Evolutionary conservation across 2,113 vertebrate species (phyloP).

Genomic region (Xyrauchen texanus): DNA sequence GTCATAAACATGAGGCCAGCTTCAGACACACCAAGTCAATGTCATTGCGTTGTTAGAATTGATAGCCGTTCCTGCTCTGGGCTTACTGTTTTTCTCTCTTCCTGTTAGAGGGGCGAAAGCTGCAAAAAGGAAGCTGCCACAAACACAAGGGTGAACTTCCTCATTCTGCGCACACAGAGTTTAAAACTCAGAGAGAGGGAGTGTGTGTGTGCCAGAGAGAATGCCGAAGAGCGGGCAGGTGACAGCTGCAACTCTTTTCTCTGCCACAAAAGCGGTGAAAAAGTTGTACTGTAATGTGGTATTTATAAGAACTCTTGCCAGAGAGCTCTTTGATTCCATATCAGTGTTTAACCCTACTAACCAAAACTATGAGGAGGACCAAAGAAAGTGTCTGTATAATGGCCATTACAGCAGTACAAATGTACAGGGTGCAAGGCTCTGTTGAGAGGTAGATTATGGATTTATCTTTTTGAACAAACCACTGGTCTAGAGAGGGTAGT

Average conservation of each 20-base stretch:
- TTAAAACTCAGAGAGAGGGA: constrained; percentile 30
- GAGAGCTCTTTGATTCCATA: constrained; percentile 24
- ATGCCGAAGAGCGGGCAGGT: constrained; percentile 41
- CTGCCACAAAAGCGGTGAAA: constrained; percentile 22
- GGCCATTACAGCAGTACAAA: neutral
- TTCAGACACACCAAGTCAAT: constrained; percentile 21
- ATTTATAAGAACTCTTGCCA: neutral
- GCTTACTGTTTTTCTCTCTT: constrained; percentile 62
- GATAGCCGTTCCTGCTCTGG: constrained; percentile 35
- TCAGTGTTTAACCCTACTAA: constrained; percentile 52
- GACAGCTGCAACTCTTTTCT: constrained; percentile 6
- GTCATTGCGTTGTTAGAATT: constrained; percentile 49
- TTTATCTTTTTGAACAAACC: neutral
- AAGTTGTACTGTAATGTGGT: neutral
- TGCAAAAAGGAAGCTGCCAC: constrained; percentile 74
- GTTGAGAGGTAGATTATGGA: constrained; percentile 14
- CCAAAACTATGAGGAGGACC: constrained; percentile 3
- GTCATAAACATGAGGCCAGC: constrained; percentile 10
- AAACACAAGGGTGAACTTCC: constrained; percentile 74
- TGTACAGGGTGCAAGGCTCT: neutral
- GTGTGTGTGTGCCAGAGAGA: constrained; percentile 6
- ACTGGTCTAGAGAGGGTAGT: neutral
- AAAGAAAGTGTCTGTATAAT: neutral
- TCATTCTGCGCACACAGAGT: constrained; percentile 65
- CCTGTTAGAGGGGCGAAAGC: constrained; percentile 67